Evolutionary conservation across 1,140 invertebrate species (phyloP).

Genomic region (Trypoxylus dichotomus): DNA sequence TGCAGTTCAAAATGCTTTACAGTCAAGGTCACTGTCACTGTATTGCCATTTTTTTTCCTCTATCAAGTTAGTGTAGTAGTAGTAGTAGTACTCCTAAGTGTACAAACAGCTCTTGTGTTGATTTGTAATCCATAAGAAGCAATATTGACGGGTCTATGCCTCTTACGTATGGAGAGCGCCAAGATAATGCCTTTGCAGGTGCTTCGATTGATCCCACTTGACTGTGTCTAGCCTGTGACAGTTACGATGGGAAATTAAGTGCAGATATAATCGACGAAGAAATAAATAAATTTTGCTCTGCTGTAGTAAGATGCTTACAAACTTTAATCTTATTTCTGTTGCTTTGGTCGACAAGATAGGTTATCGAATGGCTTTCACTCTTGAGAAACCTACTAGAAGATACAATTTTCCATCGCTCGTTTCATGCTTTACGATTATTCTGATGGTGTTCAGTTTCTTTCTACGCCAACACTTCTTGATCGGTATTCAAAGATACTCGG

Average conservation of each 20-base stretch:
- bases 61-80: not conserved
- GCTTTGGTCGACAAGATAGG: too few relatives aligned
- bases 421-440: too few relatives aligned
- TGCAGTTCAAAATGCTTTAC: constrained; percentile 37
- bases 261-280: not conserved
- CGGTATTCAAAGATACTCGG: too few relatives aligned
- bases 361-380: too few relatives aligned
- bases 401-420: too few relatives aligned
- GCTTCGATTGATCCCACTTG: not conserved
- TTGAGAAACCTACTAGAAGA: too few relatives aligned
- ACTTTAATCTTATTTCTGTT: not conserved
- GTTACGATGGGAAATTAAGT: not conserved
- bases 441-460: too few relatives aligned
- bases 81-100: not conserved
- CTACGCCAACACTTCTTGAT: too few relatives aligned
- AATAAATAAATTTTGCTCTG: not conserved
- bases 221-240: not conserved
- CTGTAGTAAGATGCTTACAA: not conserved
- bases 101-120: not conserved
- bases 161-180: not conserved
- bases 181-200: not conserved
- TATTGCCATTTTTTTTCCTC: not conserved
- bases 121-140: not conserved
- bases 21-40: constrained; percentile 45
- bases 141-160: not conserved